Conservation (phyloP, 2,113 vertebrate species). For the Pseudorasbora parva region DNA sequence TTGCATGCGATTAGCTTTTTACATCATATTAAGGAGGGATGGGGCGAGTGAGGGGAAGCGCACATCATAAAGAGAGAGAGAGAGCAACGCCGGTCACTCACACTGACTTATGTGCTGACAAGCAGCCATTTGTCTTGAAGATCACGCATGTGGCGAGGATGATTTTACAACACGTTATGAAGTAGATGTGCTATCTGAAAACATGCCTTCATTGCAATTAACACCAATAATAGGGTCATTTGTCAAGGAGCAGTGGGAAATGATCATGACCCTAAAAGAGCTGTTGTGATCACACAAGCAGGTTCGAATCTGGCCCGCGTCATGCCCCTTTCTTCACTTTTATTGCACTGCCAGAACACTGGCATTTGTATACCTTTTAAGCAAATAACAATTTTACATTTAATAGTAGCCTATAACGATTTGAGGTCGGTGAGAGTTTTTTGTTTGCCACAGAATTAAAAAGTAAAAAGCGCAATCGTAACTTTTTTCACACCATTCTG, state of each 20-base stretch:
- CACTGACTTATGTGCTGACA: slow-evolving; percentile 75
- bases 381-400: no score
- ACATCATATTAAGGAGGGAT: slow-evolving; percentile 84
- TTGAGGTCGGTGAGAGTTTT: no score
- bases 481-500: no score
- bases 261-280: background rate
- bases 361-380: background rate
- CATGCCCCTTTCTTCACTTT: background rate
- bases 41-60: slow-evolving; percentile 66
- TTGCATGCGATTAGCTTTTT: slow-evolving; percentile 87
- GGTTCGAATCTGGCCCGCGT: background rate
- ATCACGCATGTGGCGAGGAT: slow-evolving; percentile 15
- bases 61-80: slow-evolving; percentile 69
- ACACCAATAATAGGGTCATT: background rate
- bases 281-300: background rate
- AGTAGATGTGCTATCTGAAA: background rate
- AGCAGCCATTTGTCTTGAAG: slow-evolving; percentile 45
- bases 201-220: slow-evolving; percentile 7
- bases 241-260: background rate
- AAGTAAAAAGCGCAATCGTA: no score
- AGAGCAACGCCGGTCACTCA: slow-evolving; percentile 72
- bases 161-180: background rate
- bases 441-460: no score
- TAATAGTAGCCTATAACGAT: no score
- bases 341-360: background rate